Evolutionary conservation across 2,797 vertebrate genomes (phyloP), one percentile per base, ranked within the genome.

Genomic region (Cirrhinus molitorella): DNA sequence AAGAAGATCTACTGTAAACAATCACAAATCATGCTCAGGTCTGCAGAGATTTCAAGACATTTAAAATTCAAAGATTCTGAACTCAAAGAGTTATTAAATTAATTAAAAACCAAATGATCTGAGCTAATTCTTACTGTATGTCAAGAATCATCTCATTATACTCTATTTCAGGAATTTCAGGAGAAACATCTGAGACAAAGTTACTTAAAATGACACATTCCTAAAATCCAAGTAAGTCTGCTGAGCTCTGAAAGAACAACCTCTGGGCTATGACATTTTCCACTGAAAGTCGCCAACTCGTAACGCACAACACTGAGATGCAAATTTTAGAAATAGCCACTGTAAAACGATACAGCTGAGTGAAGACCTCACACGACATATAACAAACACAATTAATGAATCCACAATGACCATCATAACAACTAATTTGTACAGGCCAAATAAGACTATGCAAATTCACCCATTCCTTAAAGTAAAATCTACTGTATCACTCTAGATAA

Each of bases 311-410:
- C 19, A 45, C 59, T 16, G 49, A 67, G 34, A 76, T 34, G 61
- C 34, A 76, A 45, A 66, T 34, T 23, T 67, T 53, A 11, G 6
- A 16, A 19, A 65, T 23, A 47, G n/a, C 28, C 37, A 66, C 43
- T 28, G 43, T 55, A 71, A 83, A 67, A 76, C 6, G 51, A 75
- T 34, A 66, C 19, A 66, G 40, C 31, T 25, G 31, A 83, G 66
- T 79, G 28, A 79, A 66, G 68, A 74, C 70, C 31, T 68, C n/a
- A 80, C 55, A 61, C 6, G n/a, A 86, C 23, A 79, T 31, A 59
- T 45, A 31, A 47, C 40, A 37, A 53, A 57, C 31, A 82, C 57
- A 81, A 75, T 47, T 40, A 9, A 43, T 49, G 49, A 49, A 57
- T 55, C 34, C 57, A 84, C 55, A 82, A 71, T 51, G 70, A 85